A percentile compares a stretch with the other conserved stretches of the same genome.
Evolutionary conservation across 1,140 invertebrate species (phyloP).

Genomic region (Diachasma alloeum): DNA sequence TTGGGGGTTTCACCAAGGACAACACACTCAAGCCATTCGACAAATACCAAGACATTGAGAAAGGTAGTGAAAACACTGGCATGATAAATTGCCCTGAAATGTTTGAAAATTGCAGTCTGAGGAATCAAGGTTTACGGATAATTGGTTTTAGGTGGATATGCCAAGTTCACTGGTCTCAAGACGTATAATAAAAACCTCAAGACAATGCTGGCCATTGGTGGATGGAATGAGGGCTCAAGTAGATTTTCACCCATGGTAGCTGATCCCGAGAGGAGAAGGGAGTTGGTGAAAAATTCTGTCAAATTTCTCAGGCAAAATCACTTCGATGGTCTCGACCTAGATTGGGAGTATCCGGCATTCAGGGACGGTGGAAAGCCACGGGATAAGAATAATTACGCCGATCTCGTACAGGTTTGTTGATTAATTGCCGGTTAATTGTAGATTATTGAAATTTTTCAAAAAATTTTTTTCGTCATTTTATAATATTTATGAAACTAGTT

Average conservation of each 20-base stretch:
- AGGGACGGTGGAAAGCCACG: constrained; percentile 90
- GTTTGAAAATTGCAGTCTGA: neutral
- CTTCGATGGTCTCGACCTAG: constrained; percentile 95
- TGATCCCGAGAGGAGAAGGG: constrained; percentile 75
- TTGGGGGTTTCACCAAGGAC: constrained; percentile 91
- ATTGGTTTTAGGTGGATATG: constrained; percentile 81
- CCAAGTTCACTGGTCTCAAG: constrained; percentile 93
- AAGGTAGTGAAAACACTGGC: constrained; percentile 71
- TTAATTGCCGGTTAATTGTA: neutral
- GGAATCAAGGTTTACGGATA: constrained; percentile 8
- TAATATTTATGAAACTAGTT: too few relatives aligned
- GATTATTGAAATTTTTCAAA: neutral
- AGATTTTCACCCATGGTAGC: constrained; percentile 90
- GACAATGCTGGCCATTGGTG: constrained; percentile 92
- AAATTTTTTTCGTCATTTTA: too few relatives aligned
- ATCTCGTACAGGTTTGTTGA: constrained; percentile 77
- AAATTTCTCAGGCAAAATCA: constrained; percentile 90
- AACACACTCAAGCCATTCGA: constrained; percentile 91
- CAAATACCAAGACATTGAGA: constrained; percentile 94
- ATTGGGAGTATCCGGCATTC: constrained; percentile 94
- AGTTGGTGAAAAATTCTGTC: constrained; percentile 87
- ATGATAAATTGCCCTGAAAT: neutral
- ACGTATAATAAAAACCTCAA: constrained; percentile 93
- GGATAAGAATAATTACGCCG: constrained; percentile 90
- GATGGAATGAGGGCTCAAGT: constrained; percentile 94